Conservation (phyloP, 1,140 invertebrate genomes). For the Chelonus insularis region DNA sequence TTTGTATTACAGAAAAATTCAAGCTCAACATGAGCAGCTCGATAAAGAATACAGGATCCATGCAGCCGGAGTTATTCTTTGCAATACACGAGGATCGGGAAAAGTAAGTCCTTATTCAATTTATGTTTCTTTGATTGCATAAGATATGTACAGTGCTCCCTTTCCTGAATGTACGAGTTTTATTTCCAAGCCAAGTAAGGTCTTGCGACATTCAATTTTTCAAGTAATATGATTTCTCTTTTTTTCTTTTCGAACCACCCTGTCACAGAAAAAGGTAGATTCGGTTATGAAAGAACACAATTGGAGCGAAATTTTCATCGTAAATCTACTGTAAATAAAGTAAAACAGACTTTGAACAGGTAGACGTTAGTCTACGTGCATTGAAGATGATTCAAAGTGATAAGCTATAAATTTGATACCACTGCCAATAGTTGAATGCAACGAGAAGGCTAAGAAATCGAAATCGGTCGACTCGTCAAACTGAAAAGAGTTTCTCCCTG, state of each 20-base stretch:
- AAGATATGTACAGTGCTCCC: not conserved
- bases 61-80: constrained; percentile 69
- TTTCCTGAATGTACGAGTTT: not conserved
- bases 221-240: not conserved
- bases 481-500: not conserved
- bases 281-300: too few relatives aligned
- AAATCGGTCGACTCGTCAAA: not conserved
- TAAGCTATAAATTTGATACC: not conserved
- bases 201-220: too few relatives aligned
- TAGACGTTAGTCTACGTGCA: not conserved
- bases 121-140: not conserved
- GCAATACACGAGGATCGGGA: constrained; percentile 67
- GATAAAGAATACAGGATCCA: constrained; percentile 72
- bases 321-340: not conserved
- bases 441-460: not conserved
- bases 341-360: not conserved
- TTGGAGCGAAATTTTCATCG: too few relatives aligned
- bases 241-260: not conserved
- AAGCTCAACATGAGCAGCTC: constrained; percentile 72
- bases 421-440: not conserved
- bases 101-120: constrained; percentile 62
- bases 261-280: too few relatives aligned
- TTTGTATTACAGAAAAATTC: constrained; percentile 65
- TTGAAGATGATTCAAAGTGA: not conserved
- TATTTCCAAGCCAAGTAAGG: too few relatives aligned